phyloP scores from a whole-genome alignment of 2,113 vertebrate species.

The Piprites chloris region DNA sequence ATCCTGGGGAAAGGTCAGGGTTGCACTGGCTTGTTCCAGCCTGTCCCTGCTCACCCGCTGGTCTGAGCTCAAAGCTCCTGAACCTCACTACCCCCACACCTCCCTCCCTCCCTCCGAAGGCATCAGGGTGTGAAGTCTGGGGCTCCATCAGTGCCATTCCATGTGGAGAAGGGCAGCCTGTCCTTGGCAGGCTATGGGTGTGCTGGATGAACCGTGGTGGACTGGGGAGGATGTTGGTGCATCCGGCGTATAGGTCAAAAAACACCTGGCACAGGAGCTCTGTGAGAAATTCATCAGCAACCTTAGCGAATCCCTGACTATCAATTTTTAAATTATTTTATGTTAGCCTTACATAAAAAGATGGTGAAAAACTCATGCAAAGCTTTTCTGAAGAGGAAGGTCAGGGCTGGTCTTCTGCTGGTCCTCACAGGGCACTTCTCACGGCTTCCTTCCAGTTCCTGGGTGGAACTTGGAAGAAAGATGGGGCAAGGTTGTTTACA shows the following conservation, averaged over 20 bases:
- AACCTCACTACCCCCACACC: rapidly evolving
- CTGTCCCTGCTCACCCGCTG: neutral
- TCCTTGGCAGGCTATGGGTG: neutral
- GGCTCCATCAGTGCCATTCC: neutral
- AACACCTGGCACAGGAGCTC: neutral
- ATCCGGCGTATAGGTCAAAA: rapidly evolving
- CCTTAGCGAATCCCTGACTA: no score
- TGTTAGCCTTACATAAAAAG: neutral
- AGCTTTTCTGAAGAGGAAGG: neutral
- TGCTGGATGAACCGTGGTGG: rapidly evolving
- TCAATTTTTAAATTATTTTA: neutral
- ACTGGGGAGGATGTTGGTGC: neutral
- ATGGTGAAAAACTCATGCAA: rapidly evolving
- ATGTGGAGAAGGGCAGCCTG: rapidly evolving
- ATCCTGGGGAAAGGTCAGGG: neutral
- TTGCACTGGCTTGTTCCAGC: rapidly evolving
- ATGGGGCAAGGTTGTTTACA: neutral
- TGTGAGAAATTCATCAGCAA: rapidly evolving
- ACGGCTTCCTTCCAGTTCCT: neutral
- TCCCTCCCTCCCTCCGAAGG: neutral
- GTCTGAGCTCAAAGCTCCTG: neutral
- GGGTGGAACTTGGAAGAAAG: neutral
- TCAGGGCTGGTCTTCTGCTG: no score
- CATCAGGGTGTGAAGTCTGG: rapidly evolving
- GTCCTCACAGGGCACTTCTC: no score